Percentiles rank a stretch among this genome's conserved stretches.
These are phyloP conservation scores for Melopsittacus undulatus DNA, from an alignment of 2,797 vertebrate species.

Conservation along the genomic window DNA sequence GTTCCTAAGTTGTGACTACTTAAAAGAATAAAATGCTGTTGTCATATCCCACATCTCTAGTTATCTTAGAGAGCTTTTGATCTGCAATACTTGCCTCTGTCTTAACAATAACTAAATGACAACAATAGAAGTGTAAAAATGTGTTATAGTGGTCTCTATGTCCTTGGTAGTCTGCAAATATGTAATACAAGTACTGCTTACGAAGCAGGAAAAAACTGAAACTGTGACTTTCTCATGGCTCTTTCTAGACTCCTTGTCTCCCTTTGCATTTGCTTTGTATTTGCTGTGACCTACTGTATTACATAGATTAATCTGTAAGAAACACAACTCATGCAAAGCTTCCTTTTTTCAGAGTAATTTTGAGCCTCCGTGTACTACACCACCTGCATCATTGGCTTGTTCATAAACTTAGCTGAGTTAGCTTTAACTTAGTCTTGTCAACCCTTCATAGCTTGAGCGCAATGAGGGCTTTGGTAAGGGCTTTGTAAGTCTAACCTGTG, in stretches of 20 bases:
- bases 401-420: neutral
- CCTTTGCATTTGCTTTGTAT: neutral
- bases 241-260: neutral
- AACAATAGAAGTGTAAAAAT: neutral
- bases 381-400: neutral
- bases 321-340: neutral
- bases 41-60: neutral
- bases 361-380: rapidly evolving
- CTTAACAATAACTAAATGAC: neutral
- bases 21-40: neutral
- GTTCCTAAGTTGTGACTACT: neutral
- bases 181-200: neutral
- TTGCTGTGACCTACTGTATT: neutral
- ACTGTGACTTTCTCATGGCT: neutral
- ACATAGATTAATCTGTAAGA: neutral
- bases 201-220: neutral
- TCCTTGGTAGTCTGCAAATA: neutral
- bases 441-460: neutral
- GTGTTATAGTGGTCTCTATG: neutral
- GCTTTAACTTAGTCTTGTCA: neutral
- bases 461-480: neutral
- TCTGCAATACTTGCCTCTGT: neutral
- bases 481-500: neutral
- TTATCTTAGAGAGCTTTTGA: neutral
- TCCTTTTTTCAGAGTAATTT: neutral